Percentiles rank a stretch among this genome's conserved stretches.
phyloP scores from a whole-genome alignment of 2,797 vertebrate species.

The Botia kubotai region DNA sequence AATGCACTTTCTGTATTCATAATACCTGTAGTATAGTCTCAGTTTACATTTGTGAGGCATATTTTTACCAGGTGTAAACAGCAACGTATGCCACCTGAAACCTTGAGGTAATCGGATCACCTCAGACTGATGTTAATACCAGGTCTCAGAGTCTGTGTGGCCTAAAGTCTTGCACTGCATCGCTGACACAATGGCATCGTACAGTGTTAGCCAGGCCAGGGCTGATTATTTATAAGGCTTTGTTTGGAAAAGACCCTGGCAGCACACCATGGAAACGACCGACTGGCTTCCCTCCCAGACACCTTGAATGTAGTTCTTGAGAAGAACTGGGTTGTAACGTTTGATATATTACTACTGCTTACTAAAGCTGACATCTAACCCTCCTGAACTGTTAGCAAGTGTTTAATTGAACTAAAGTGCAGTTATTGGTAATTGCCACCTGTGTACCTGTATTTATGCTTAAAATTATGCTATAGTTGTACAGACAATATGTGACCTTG shows the following conservation, averaged over 20 bases:
- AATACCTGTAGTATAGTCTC: background rate
- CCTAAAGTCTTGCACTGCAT: conserved; percentile 35
- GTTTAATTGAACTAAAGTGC: conserved; percentile 21
- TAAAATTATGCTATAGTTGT: background rate
- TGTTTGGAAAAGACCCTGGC: conserved; percentile 51
- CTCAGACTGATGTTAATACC: background rate
- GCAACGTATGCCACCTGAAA: background rate
- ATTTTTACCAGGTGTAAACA: background rate
- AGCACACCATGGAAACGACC: conserved; percentile 47
- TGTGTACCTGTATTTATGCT: background rate
- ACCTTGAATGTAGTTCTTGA: conserved; percentile 55
- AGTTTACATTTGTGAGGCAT: background rate
- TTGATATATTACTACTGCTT: conserved; percentile 30
- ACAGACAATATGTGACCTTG: background rate
- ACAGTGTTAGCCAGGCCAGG: conserved; percentile 36
- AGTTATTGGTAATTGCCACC: conserved; percentile 12
- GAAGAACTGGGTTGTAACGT: conserved; percentile 56
- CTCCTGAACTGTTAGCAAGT: background rate
- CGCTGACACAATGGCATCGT: conserved; percentile 30
- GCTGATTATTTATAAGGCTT: conserved; percentile 58
- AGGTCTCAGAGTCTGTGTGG: background rate
- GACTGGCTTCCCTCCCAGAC: conserved; percentile 60
- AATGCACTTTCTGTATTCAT: background rate
- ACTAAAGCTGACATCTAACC: conserved; percentile 23
- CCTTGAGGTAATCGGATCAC: background rate